phyloP scores from a whole-genome alignment of 1,140 invertebrate genomes.

The Oreohelix idahoensis region DNA sequence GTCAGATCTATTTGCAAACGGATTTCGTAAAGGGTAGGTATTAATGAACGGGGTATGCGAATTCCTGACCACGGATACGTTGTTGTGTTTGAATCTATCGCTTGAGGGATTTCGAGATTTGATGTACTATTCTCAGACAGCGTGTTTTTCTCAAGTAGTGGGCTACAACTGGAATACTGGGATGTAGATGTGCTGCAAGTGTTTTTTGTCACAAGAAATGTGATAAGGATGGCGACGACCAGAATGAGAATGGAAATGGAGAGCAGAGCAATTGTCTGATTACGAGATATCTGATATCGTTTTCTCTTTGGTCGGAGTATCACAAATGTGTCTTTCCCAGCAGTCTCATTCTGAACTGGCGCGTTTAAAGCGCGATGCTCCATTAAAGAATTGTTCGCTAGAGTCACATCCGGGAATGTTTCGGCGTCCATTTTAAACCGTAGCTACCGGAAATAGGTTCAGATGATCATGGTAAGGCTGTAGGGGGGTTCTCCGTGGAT shows the following conservation, averaged over 20 bases:
- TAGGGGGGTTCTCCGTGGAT: no score
- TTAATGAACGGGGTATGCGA: slow-evolving; percentile 51
- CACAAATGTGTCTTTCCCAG: slow-evolving; percentile 26
- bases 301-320: neutral
- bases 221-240: neutral
- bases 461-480: no score
- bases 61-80: slow-evolving; percentile 51
- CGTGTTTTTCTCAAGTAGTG: neutral
- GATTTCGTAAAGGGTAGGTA: slow-evolving; percentile 56
- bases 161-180: neutral
- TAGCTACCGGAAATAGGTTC: no score
- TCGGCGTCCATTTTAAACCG: slow-evolving; percentile 9
- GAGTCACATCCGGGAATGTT: slow-evolving; percentile 28
- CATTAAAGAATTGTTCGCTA: neutral
- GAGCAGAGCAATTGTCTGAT: neutral
- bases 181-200: neutral
- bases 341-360: neutral
- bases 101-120: neutral
- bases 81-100: no score
- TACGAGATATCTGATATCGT: neutral
- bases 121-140: neutral
- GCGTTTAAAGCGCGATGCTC: slow-evolving; percentile 4
- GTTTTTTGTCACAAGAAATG: neutral
- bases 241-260: neutral
- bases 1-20: slow-evolving; percentile 51